Evolutionary conservation across 1,140 invertebrate genomes (phyloP).

Genomic region (Saccostrea glomerata): DNA sequence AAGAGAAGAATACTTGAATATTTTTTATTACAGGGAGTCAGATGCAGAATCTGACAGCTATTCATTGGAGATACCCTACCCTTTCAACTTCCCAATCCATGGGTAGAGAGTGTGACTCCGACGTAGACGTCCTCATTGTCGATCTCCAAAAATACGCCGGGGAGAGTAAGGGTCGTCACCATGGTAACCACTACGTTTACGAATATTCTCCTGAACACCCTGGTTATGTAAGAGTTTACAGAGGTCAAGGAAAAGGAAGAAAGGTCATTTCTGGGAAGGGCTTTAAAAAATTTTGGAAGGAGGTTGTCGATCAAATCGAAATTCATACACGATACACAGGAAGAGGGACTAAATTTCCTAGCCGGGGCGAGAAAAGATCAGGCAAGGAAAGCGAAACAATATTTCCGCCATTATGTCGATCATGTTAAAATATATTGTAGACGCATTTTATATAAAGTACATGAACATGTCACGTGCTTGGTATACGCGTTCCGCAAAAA

Average conservation of each 20-base stretch:
- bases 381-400: not conserved
- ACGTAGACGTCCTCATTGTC: not conserved
- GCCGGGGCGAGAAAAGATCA: not conserved
- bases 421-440: no score
- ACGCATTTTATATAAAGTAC: no score
- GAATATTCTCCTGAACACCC: not conserved
- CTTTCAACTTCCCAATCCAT: not conserved
- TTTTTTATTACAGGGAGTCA: not conserved
- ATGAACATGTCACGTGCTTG: no score
- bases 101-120: not conserved
- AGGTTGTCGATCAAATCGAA: not conserved
- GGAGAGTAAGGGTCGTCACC: not conserved
- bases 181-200: not conserved
- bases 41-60: not conserved
- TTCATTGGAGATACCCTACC: not conserved
- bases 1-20: no score
- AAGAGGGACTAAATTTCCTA: not conserved
- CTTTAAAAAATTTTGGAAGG: not conserved
- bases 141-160: not conserved
- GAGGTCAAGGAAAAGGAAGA: not conserved
- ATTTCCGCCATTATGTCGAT: no score
- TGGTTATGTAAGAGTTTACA: not conserved
- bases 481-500: no score
- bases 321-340: not conserved
- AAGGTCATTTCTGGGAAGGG: slow-evolving; percentile 1